Base-by-base conservation (phyloP, 2,797 vertebrate species). In the Gymnodraco acuticeps region DNA sequence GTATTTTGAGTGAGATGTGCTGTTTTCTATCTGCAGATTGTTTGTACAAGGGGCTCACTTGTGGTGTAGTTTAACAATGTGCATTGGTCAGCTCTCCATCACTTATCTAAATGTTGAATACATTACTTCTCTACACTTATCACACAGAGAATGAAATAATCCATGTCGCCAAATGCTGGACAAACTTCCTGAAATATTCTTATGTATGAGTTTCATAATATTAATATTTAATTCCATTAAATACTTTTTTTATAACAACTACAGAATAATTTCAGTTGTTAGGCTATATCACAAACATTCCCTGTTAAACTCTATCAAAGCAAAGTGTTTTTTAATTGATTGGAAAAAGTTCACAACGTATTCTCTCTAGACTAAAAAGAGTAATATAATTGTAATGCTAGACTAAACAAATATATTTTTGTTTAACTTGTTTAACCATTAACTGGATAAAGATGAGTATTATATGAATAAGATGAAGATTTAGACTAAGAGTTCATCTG, bases 1-100 rank as follows among this genome's bases (percentile, higher is more conserved):
- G 6, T 77, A 87, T 87, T 87, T 88, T 81, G 74, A 73, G 78
- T 27, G 16, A 45, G 59, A 48, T 69, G 16, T 62, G 31, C 48
- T 70, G 67, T 61, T 70, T 73, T 48, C 65, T 64, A 7, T 78
- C 55, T 68, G 55, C 59, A 19, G 20, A 38, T 17, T 59, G 27
- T 45, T 13, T 52, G 63, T 13, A 63, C 51, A 23, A 48, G 41
- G 46, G n/a, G 11, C 14, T 54, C 1, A 0, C 14, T 46, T 69
- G 31, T 16, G 41, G 59, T 78, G 64, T 16, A 4, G 50, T 75
- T 68, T 46, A 23, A 20, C 8, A 20, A 46, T 70, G 23, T 69
- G 38, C 63, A 17, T 50, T 55, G 73, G 78, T 82, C 68, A 82
- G 43, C 38, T 67, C 64, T 64, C 65, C 10, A 56, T 27, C 33